Percentiles rank a stretch among this genome's conserved stretches.
These are phyloP conservation scores for Anoplopoma fimbria DNA, from an alignment of 2,113 vertebrate species.

Conservation along the genomic window DNA sequence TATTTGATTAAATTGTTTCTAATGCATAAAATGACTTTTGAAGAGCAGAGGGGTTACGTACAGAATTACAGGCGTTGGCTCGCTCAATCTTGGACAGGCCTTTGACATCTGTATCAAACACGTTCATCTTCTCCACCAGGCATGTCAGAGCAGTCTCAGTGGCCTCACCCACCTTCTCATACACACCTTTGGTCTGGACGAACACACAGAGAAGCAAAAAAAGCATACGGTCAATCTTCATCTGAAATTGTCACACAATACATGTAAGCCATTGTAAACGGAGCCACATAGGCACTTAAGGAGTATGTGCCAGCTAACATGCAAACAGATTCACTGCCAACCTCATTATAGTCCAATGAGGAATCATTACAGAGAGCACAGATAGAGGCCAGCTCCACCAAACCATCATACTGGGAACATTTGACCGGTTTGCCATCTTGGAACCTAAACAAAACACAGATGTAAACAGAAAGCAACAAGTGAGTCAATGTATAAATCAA, in stretches of 20 bases:
- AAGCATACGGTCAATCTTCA: not conserved
- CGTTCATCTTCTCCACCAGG: constrained; percentile 97
- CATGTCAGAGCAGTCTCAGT: constrained; percentile 92
- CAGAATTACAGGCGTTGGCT: constrained; percentile 91
- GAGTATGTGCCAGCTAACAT: not conserved
- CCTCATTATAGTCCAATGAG: constrained; percentile 97
- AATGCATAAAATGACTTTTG: not conserved
- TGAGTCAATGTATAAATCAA: not conserved
- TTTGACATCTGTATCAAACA: constrained; percentile 89
- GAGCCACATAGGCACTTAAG: not conserved
- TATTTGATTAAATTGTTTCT: not conserved
- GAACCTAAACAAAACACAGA: constrained; percentile 82
- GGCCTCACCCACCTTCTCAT: constrained; percentile 94
- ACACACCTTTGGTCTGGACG: constrained; percentile 89
- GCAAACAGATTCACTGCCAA: constrained; percentile 64
- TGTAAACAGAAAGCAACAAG: not conserved
- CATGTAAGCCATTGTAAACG: not conserved
- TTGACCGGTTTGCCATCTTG: constrained; percentile 90
- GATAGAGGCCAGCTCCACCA: constrained; percentile 96
- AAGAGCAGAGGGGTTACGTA: constrained; percentile 68
- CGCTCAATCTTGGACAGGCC: constrained; percentile 90
- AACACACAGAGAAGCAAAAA: not conserved
- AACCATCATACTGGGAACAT: constrained; percentile 92
- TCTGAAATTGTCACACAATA: not conserved
- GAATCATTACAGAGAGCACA: constrained; percentile 99